Base-by-base conservation (phyloP, 2,888 invertebrate genomes). In the Agonopterix subpropinquella region DNA sequence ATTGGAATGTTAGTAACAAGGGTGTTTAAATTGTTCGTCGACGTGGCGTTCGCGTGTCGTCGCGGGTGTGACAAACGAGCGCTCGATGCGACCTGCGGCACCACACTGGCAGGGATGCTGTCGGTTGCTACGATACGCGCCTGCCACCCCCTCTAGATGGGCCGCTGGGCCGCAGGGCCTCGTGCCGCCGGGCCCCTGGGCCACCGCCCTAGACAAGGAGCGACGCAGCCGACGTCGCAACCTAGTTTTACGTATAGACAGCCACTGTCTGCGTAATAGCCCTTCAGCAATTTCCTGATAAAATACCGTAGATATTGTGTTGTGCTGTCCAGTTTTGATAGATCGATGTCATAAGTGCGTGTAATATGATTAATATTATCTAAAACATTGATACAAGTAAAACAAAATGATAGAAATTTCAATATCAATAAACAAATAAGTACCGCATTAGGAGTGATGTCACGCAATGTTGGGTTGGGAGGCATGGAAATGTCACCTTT, bases 91-190 rank as follows among this genome's bases (percentile, higher is more conserved):
- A 63, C 64, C 57, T 65, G 58, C 72, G 64, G 69, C 68, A 73
- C 73, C 69, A 73, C 67, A 87, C 87, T 87, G 86, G 59, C 73
- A 81, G 82, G 87, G 87, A 88, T 85, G 86, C 87, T 86, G 86
- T 56, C 55, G 58, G 87, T 88, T 88, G 87, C 87, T 85, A 85
- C 69, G 87, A 78, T 85, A 88, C 86, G 62, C 74, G 66, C 64
- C 63, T 62, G 62, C 77, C 77, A 73, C 78, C 82, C 80, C 75
- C 70, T 59, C 56, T 63, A 73, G 74, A 70, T 13, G 42, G 13
- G 42, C 42, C 11, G 42, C 70, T 62, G 62, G 63, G 73, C 71
- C 36, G 28, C 39, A 39, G 39, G 39, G 4, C 82, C 79, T 74
- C 70, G 58, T 56, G 63, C 73, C 73, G 68, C 10, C 39, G 39